phyloP scores from a whole-genome alignment of 2,113 vertebrate species.

The Bolborhynchus lineola region DNA sequence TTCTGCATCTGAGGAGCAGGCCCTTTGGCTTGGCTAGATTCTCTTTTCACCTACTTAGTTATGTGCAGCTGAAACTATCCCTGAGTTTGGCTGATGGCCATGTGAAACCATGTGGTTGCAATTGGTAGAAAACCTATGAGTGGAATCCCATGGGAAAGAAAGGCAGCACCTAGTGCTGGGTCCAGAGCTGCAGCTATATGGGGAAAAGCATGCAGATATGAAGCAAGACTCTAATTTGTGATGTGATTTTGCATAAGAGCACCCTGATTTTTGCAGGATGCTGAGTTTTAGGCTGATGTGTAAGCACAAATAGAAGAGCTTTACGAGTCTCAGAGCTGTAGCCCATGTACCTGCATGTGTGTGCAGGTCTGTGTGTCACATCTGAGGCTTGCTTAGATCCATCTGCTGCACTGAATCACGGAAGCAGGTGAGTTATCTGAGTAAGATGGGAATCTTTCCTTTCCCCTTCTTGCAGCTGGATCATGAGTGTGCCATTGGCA shows the following conservation, averaged over 20 bases:
- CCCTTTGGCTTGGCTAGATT: not conserved
- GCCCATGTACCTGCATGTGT: not conserved
- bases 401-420: not conserved
- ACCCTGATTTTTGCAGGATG: not conserved
- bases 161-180: accelerated
- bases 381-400: not conserved
- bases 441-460: not conserved
- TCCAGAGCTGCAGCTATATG: not conserved
- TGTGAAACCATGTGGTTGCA: not conserved
- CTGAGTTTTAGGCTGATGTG: not conserved
- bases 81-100: not conserved
- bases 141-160: not conserved
- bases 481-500: not conserved
- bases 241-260: not conserved
- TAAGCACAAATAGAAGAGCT: accelerated
- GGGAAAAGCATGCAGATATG: accelerated
- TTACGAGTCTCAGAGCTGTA: not conserved
- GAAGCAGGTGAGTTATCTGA: not conserved
- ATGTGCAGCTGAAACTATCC: not conserved
- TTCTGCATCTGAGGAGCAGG: not conserved
- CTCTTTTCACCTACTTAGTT: not conserved
- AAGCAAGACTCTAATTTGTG: not conserved
- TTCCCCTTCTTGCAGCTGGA: not conserved
- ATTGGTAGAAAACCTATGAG: not conserved
- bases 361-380: not conserved